Conservation (phyloP, 2,113 vertebrate species). For the Crotalus helleri region DNA sequence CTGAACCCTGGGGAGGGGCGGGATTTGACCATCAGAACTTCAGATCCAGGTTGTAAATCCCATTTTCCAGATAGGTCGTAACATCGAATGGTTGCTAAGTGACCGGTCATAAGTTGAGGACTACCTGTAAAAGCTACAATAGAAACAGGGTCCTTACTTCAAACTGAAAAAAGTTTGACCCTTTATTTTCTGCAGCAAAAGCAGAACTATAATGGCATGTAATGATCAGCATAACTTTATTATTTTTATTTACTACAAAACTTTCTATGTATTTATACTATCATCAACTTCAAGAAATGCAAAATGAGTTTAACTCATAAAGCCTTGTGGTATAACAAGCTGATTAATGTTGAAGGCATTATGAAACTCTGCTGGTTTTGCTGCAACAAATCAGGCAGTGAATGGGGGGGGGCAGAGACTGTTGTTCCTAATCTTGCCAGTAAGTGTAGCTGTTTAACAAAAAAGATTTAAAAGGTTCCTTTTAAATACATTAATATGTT, state of each 20-base stretch:
- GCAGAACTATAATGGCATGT: not conserved
- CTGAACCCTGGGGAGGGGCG: not conserved
- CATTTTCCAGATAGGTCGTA: not conserved
- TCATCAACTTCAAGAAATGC: not conserved
- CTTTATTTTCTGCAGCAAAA: not conserved
- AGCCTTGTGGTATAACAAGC: no score
- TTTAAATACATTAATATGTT: slow-evolving; percentile 1
- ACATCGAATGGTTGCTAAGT: not conserved
- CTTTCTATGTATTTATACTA: not conserved
- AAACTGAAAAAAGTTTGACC: not conserved
- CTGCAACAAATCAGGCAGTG: not conserved
- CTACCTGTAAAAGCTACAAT: not conserved
- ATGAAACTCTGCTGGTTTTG: not conserved
- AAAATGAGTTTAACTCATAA: not conserved
- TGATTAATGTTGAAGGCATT: not conserved
- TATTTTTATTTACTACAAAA: not conserved
- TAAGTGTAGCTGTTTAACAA: slow-evolving; percentile 72
- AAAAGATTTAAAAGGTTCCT: slow-evolving; percentile 30
- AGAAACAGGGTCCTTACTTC: not conserved
- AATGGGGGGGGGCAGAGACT: slow-evolving; percentile 33
- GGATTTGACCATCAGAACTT: not conserved
- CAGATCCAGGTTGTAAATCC: not conserved
- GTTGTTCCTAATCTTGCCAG: slow-evolving; percentile 73
- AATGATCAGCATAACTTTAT: not conserved
- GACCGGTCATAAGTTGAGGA: not conserved